A percentile compares a stretch with the other conserved stretches of the same genome.
Conservation (phyloP, 2,797 vertebrate genomes). For the Xerus rutilus region DNA sequence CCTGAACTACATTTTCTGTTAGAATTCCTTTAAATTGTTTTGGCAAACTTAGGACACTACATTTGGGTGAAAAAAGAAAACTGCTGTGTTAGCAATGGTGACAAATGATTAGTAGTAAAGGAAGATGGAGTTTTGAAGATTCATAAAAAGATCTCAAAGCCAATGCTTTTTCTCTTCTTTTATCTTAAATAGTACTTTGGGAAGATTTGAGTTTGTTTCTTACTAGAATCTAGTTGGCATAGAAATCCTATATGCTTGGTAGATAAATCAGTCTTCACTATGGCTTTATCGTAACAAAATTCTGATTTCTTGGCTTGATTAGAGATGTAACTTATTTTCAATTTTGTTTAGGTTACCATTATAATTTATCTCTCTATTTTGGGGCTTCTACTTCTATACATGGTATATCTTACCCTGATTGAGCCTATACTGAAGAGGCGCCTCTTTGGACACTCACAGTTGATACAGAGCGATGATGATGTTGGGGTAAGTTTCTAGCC, state of each 20-base stretch:
- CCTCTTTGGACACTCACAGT: slow-evolving; percentile 97
- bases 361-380: slow-evolving; percentile 98
- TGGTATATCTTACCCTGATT: slow-evolving; percentile 98
- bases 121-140: slow-evolving; percentile 19
- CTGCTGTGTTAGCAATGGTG: background rate
- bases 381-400: slow-evolving; percentile 97
- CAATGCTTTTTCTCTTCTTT: background rate
- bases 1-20: background rate
- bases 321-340: slow-evolving; percentile 64
- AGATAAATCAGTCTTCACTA: background rate
- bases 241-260: background rate
- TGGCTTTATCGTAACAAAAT: slow-evolving; percentile 1
- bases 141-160: slow-evolving; percentile 1
- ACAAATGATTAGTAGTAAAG: slow-evolving; percentile 19
- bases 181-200: slow-evolving; percentile 9
- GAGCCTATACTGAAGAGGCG: slow-evolving; percentile 97
- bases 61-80: slow-evolving; percentile 30
- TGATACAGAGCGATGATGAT: slow-evolving; percentile 97
- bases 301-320: slow-evolving; percentile 46
- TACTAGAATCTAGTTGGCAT: slow-evolving; percentile 40
- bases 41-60: background rate
- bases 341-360: slow-evolving; percentile 93
- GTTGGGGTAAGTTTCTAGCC: slow-evolving; percentile 92
- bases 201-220: slow-evolving; percentile 52
- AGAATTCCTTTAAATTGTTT: background rate